These are phyloP conservation scores for Acrocyrtus sp. DNA, from an alignment of 2,888 invertebrate species.

Conservation along the genomic window DNA sequence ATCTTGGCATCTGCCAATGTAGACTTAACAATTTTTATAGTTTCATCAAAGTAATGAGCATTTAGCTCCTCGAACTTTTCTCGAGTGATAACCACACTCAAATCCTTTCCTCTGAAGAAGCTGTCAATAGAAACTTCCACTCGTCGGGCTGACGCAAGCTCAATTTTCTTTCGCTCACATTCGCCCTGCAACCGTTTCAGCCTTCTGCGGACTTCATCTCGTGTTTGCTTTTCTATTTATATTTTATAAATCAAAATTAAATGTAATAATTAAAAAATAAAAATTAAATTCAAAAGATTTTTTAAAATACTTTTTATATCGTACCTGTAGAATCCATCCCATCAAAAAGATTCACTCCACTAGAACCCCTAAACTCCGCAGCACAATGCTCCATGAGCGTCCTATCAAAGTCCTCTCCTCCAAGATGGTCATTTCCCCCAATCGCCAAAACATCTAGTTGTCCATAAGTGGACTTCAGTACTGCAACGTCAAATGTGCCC, in stretches of 20 bases:
- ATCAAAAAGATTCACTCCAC: background rate
- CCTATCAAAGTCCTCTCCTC: conserved; percentile 67
- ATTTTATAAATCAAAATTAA: too few species aligned
- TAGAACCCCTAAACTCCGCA: conserved; percentile 35
- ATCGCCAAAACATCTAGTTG: conserved; percentile 25
- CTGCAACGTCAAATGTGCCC: conserved; percentile 58
- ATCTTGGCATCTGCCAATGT: conserved; percentile 13
- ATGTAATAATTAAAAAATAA: too few species aligned
- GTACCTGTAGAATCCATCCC: conserved; percentile 65
- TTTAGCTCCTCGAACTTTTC: conserved; percentile 44
- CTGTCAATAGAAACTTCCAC: conserved; percentile 2
- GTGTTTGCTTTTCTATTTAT: too few species aligned
- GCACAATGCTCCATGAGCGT: conserved; percentile 72
- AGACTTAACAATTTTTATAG: conserved; percentile 23
- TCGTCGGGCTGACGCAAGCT: conserved; percentile 2
- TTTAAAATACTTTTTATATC: conserved; percentile 72
- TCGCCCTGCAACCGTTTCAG: conserved; percentile 31
- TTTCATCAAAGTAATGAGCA: conserved; percentile 22
- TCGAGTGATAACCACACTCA: conserved; percentile 24
- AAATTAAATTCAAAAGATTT: too few species aligned
- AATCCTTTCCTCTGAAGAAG: conserved; percentile 8
- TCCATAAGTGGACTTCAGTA: conserved; percentile 16
- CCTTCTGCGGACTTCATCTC: conserved; percentile 15
- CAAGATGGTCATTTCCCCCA: conserved; percentile 40
- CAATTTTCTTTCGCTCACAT: conserved; percentile 42